Evolutionary conservation across 2,113 vertebrate genomes (phyloP), one percentile per base, ranked within the genome.

Genomic region (Crypturellus undulatus): DNA sequence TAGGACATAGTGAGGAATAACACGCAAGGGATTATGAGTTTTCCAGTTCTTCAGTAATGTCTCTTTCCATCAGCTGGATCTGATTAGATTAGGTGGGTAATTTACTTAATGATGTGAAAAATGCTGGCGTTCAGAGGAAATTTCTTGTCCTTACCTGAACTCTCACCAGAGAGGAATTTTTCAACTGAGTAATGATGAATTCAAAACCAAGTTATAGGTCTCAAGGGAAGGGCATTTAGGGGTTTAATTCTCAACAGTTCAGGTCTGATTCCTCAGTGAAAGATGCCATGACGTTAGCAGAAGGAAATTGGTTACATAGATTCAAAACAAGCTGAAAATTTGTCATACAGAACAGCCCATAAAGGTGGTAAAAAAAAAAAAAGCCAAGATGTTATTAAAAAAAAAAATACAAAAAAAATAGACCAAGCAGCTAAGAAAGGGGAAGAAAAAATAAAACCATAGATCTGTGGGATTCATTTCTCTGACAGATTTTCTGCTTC

Each of bases 131-230:
- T 93, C 80, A 84, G 67, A 90, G 58, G 69, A 87, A 79, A 92
- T 93, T 90, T 92, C 77, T 89, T 90, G 88, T 95, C 87, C 93
- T 95, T 69, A 96, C 77, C 90, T 87, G 79, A 97, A 96, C 92
- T 93, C 63, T 85, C 59, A 84, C 36, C 18, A 28, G 76, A 79
- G 88, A 69, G 43, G 43, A 79, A 56, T 92, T 92, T 93, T 92
- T 81, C 36, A 51, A 9, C 80, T 69, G 30, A 88, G 65, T 75
- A 88, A 70, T 18, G 10, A 83, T 28, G 91, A 83, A 43, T 81
- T 88, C 62, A 65, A 81, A 90, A 71, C 52, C 22, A 78, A 89
- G 85, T 81, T 92, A 88, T 6, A 28, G n/a, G 62, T 87, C 85
- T 79, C 79, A 16, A 84, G 73, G 92, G 72, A 89, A 84, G 25